Evolutionary conservation across 2,888 invertebrate species (phyloP), one percentile per base, ranked within the genome.

Genomic region (Leucophenga montana): DNA sequence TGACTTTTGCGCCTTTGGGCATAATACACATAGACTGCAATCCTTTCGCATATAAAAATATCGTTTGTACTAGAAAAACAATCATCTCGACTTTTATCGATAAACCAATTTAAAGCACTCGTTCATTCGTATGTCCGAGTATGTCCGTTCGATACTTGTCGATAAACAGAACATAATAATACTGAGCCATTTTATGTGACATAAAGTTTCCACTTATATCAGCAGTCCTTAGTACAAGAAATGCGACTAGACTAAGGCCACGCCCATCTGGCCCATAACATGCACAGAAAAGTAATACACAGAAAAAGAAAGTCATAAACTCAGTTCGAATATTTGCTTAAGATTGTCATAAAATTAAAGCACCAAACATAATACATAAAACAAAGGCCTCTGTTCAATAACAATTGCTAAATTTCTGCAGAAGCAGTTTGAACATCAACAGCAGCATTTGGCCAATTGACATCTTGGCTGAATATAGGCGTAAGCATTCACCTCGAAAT

Each of bases 121-220:
- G 39, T 39, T 11, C 33, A 33, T 33, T 3, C n/a, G n/a, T n/a
- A n/a, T n/a, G n/a, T n/a, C n/a, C n/a, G n/a, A n/a, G n/a, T n/a
- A n/a, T 8, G 39, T 39, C 39, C 39, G 11, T 39, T 39, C 39
- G 9, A 11, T 39, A 8, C 39, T 8, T 39, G 11, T 39, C 77
- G 75, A 78, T 83, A 79, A 79, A 74, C 71, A 66, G 71, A 48
- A 56, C 54, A 66, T 73, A 50, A 20, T 54, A 68, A 39, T 39
- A 39, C 62, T 46, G 22, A 71, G 66, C 71, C 72, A 57, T 75
- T 79, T 79, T 77, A 79, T 78, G 74, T 27, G 66, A 64, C 73
- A 76, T 78, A 79, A 70, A 75, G 71, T 74, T 79, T 74, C 54
- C 62, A 73, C 76, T 77, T 75, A 73, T 73, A 74, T 80, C 80